Evolutionary conservation across 2,113 vertebrate species (phyloP).

Genomic region (Xiphophorus maculatus): DNA sequence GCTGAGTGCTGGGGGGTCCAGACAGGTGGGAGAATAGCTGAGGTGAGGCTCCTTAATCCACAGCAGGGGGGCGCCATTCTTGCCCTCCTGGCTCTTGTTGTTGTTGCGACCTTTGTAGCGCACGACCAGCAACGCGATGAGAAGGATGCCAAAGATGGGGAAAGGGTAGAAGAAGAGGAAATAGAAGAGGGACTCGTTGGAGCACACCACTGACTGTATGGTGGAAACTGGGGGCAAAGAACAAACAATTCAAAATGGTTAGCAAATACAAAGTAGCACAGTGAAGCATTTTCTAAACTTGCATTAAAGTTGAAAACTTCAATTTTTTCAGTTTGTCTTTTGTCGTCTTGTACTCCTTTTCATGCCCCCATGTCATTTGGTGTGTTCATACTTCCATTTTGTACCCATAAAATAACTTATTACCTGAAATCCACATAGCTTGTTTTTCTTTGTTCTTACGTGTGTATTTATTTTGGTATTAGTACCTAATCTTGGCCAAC

Average conservation of each 20-base stretch:
- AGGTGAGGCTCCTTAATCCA: conserved; percentile 99
- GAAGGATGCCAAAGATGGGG: conserved; percentile 94
- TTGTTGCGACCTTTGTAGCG: conserved; percentile 92
- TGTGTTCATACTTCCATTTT: no score
- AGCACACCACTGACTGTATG: conserved; percentile 92
- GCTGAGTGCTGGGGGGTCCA: conserved; percentile 95
- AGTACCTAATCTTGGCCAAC: no score
- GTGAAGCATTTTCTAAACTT: neutral
- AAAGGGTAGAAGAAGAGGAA: conserved; percentile 99
- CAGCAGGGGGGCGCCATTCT: conserved; percentile 95
- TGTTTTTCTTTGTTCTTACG: neutral
- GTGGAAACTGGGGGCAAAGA: conserved; percentile 81
- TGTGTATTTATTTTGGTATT: no score
- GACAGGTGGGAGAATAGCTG: conserved; percentile 97
- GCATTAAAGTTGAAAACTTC: neutral
- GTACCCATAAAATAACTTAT: no score
- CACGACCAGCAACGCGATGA: conserved; percentile 94
- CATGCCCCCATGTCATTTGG: neutral
- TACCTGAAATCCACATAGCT: neutral
- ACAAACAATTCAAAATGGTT: neutral
- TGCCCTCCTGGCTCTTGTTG: conserved; percentile 94
- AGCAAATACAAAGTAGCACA: neutral
- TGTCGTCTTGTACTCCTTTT: neutral
- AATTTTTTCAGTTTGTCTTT: neutral
- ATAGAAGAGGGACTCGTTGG: conserved; percentile 96